phyloP scores from a whole-genome alignment of 2,113 vertebrate genomes.

The Silurus meridionalis region DNA sequence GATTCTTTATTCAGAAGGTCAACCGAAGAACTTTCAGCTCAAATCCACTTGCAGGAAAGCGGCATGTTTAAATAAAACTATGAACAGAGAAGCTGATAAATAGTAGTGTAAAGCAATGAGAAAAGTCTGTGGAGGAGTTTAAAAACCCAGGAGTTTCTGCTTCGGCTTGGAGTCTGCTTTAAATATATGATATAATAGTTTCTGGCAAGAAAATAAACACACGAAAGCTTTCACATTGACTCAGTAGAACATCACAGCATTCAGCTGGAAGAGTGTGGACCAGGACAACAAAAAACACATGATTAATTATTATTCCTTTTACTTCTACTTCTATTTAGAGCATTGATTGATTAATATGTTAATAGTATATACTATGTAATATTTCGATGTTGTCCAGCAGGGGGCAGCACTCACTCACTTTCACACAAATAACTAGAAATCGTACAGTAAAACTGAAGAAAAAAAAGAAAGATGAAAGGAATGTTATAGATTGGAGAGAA shows the following conservation, averaged over 20 bases:
- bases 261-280: neutral
- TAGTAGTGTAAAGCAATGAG: neutral
- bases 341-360: too few species aligned
- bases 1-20: neutral
- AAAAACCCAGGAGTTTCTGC: neutral
- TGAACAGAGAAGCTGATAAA: neutral
- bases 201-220: too few species aligned
- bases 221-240: neutral
- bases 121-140: neutral
- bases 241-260: neutral
- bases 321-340: too few species aligned
- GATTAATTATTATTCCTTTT: too few species aligned
- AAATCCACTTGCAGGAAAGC: neutral
- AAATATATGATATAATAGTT: too few species aligned
- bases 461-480: neutral
- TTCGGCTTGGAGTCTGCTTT: neutral
- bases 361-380: too few species aligned
- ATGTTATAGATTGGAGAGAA: neutral
- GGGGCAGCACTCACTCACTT: neutral
- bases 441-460: neutral
- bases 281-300: neutral
- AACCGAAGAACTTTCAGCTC: neutral
- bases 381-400: neutral
- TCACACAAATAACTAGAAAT: neutral
- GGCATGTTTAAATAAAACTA: neutral